A percentile compares a stretch with the other conserved stretches of the same genome.
These are phyloP conservation scores for Drosophila pseudoananassae DNA, from an alignment of 1,140 invertebrate species.

Conservation along the genomic window DNA sequence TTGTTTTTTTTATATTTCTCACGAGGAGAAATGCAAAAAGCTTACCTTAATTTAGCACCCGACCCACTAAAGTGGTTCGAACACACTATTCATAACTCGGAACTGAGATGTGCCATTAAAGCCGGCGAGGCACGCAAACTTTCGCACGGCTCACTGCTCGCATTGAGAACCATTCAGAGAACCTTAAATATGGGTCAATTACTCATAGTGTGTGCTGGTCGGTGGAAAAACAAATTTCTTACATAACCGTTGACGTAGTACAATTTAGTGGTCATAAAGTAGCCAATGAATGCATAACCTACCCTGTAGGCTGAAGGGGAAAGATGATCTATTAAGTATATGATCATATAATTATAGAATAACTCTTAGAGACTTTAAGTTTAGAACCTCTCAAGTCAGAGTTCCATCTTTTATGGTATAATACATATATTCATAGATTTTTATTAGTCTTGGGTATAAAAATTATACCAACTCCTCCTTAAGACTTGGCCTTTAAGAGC, in stretches of 20 bases:
- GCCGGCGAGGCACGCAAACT: conserved; percentile 48
- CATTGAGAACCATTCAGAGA: conserved; percentile 62
- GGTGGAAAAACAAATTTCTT: conserved; percentile 40
- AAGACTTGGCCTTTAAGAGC: too few species aligned
- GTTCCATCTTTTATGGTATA: too few species aligned
- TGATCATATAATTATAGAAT: too few species aligned
- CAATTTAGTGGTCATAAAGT: conserved; percentile 40
- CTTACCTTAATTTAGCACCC: conserved; percentile 3
- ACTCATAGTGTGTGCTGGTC: neutral
- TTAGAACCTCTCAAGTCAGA: too few species aligned
- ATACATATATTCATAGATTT: neutral
- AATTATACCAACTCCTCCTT: too few species aligned
- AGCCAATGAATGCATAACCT: conserved; percentile 9
- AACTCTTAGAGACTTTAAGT: too few species aligned
- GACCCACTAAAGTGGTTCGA: conserved; percentile 22
- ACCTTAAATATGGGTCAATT: conserved; percentile 69
- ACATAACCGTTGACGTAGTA: conserved; percentile 52
- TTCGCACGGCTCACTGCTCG: conserved; percentile 46
- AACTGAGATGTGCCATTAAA: conserved; percentile 31
- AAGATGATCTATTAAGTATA: too few species aligned
- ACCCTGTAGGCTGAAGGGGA: neutral
- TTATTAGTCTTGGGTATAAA: neutral
- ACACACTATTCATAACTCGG: conserved; percentile 30
- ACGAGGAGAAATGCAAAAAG: neutral
- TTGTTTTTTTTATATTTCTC: conserved; percentile 4